Base-by-base conservation (phyloP, 92 coral and sea anemone species). In the Meandrina meandrites region DNA sequence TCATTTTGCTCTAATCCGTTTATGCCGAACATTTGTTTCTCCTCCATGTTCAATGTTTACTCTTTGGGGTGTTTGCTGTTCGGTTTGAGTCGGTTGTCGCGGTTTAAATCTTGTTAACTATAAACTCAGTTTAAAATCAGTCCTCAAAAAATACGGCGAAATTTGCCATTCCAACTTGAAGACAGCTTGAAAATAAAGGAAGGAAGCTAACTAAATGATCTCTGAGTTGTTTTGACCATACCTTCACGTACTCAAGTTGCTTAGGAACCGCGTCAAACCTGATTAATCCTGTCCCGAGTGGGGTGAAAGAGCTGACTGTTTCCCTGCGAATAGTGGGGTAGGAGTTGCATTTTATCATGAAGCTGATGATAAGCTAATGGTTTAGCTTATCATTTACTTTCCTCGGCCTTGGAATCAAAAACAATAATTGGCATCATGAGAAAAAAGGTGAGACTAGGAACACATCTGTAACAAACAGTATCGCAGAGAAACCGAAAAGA, bases 1-100 rank as follows among this genome's bases (percentile, higher is more conserved):
- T 93, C 95, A 51, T 90, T 86, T n/a, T 88, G 86, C 66, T 93
- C 95, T 84, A 86, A 85, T 4, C 95, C 95, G n/a, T 91, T 81
- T 62, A 93, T 84, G 12, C 93, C 93, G 45, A 84, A 81, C 95
- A 93, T 90, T 71, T 45, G 87, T 57, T 93, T 93, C 24, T 90
- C 92, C 60, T 88, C 93, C 86, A 90, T 89, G 60, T 40, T 84
- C 51, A 19, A 73, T 21, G 45, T 36, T 72, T 73, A 19, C 51
- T 12, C 1, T 73, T 73, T 15, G 9, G 32, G 15, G 37, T 68
- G 35, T n/a, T 67, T 66, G 47, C 48, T 71, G 24, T 19, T 30
- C 13, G 7, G 58, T 69, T 56, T 53, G 48, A 37, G n/a, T 42
- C 78, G 48, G 48, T 35, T 73, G 27, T 36, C 34, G 5, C 79